Evolutionary conservation across 2,797 vertebrate species (phyloP), one percentile per base, ranked within the genome.

Genomic region (Telmatherina bonti): DNA sequence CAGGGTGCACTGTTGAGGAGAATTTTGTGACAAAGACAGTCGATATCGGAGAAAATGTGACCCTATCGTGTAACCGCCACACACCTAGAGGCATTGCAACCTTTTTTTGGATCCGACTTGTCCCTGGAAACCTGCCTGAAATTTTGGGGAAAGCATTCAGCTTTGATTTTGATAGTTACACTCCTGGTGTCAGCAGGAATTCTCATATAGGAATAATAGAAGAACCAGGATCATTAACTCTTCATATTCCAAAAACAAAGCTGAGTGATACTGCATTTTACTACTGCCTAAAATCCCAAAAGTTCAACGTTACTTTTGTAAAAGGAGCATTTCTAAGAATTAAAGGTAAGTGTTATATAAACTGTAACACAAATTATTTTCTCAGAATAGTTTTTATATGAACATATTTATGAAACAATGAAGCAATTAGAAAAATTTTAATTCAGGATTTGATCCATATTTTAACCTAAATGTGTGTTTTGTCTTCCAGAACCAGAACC

Each of bases 31-130:
- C 10, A 22, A 63, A 9, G 45, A 63, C 43, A 12, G 61, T 4
- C 26, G 33, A 9, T 3, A 6, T 41, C 33, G 80, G 77, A 70
- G 65, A 63, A 38, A 33, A 49, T 7, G 60, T 57, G 60, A 63
- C 31, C 15, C 13, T 72, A 4, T 51, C 41, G 8, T 72, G 61
- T 54, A 13, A 20, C 18, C 15, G 27, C 12, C 0, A 57, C 13
- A 1, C 1, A 49, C 22, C 24, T 10, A 5, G 1, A 0, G 0
- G 0, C 1, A 10, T 13, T 30, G 54, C 16, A 24, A 10, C 0
- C 1, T 18, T 72, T 3, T 64, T 51, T 31, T 72, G 70, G 70
- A 38, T 72, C 15, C 41, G 7, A 41, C 0, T 58, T 2, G 10
- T 62, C 15, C 12, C 61, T 51, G 70, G 70, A 24, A 38, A 57